Conservation (phyloP, 2,113 vertebrate species). For the Nerophis ophidion region DNA sequence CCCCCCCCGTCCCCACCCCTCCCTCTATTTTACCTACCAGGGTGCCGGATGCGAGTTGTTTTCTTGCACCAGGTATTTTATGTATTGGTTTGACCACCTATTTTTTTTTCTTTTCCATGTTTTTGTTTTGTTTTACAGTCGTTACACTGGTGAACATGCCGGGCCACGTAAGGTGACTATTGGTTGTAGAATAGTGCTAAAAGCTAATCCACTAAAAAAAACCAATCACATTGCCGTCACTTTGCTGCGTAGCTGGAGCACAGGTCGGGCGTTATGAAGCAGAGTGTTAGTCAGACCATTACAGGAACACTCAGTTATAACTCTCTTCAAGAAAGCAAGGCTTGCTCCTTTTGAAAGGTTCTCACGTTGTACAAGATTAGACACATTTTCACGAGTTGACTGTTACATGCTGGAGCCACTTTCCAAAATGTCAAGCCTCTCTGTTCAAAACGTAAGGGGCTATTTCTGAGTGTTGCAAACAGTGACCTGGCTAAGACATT, state of each 20-base stretch:
- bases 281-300: slow-evolving; percentile 60
- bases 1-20: slow-evolving; percentile 9
- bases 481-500: slow-evolving; percentile 57
- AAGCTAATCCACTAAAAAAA: slow-evolving; percentile 62
- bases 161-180: slow-evolving; percentile 65
- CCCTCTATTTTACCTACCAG: background rate
- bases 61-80: slow-evolving; percentile 4
- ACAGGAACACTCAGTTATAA: slow-evolving; percentile 60
- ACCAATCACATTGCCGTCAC: slow-evolving; percentile 53
- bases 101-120: slow-evolving; percentile 11
- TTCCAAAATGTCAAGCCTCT: slow-evolving; percentile 36
- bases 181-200: slow-evolving; percentile 56
- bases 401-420: slow-evolving; percentile 18
- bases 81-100: slow-evolving; percentile 22
- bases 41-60: background rate
- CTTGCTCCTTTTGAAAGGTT: slow-evolving; percentile 9
- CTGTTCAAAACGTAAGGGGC: slow-evolving; percentile 29
- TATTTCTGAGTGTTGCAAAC: slow-evolving; percentile 65
- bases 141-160: slow-evolving; percentile 53
- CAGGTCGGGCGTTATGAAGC: slow-evolving; percentile 61
- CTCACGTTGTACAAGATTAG: slow-evolving; percentile 9
- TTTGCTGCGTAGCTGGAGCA: slow-evolving; percentile 45
- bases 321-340: slow-evolving; percentile 34
- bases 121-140: slow-evolving; percentile 57
- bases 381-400: slow-evolving; percentile 20